Percentiles rank a stretch among this genome's conserved stretches.
These are phyloP conservation scores for Ovibos moschatus DNA, from an alignment of 2,113 vertebrate species.

Conservation along the genomic window DNA sequence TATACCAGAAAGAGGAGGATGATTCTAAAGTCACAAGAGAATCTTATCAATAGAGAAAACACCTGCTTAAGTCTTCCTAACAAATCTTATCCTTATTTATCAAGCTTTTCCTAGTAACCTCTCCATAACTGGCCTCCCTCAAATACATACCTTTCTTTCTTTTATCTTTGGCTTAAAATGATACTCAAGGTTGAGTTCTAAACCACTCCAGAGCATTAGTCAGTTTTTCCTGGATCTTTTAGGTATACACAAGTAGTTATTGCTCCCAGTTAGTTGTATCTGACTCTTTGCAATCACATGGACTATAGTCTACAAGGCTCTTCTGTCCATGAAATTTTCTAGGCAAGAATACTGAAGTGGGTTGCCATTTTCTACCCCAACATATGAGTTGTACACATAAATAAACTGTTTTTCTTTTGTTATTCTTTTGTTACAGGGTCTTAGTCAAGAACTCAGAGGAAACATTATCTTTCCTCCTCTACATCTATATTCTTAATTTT, in stretches of 20 bases:
- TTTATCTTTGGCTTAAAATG: background rate
- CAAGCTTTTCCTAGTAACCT: background rate
- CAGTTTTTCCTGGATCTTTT: background rate
- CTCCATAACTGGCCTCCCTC: background rate
- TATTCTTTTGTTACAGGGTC: background rate
- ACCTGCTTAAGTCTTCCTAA: background rate
- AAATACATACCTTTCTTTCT: background rate
- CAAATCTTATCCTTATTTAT: background rate
- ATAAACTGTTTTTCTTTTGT: background rate
- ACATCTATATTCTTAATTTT: background rate
- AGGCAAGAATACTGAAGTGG: background rate
- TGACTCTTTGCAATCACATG: background rate
- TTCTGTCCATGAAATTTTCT: background rate
- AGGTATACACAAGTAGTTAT: background rate
- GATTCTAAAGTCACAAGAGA: background rate
- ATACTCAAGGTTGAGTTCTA: background rate
- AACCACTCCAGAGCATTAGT: background rate
- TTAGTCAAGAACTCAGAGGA: background rate
- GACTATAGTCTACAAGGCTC: background rate
- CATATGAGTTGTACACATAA: background rate
- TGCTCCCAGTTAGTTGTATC: background rate
- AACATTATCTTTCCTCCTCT: background rate
- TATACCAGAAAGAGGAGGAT: background rate
- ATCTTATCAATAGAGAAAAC: background rate
- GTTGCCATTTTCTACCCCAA: background rate